Evolutionary conservation across 1,140 invertebrate species (phyloP).

Genomic region (Drosophila ambigua): DNA sequence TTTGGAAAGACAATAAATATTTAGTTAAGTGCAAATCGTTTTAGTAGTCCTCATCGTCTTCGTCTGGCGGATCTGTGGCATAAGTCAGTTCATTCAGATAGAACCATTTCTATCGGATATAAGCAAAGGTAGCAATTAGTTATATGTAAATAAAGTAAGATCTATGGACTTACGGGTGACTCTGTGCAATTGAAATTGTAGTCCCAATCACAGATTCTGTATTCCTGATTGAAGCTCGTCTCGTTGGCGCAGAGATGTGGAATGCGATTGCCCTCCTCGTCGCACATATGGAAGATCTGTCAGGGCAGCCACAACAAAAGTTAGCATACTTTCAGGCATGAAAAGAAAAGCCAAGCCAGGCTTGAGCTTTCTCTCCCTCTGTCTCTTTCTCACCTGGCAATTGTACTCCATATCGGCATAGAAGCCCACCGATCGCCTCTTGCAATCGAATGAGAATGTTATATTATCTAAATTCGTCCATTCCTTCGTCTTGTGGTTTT

Average conservation of each 20-base stretch:
- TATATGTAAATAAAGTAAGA: not conserved
- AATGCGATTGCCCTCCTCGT: constrained; percentile 86
- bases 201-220: constrained; percentile 87
- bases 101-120: constrained; percentile 84
- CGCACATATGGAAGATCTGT: constrained; percentile 87
- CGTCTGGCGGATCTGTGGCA: constrained; percentile 86
- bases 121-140: not conserved
- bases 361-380: not conserved
- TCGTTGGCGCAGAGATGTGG: constrained; percentile 87
- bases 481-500: constrained; percentile 85
- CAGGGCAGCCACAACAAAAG: not conserved
- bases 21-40: constrained; percentile 52
- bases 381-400: constrained; percentile 84
- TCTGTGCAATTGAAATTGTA: constrained; percentile 86
- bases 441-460: constrained; percentile 87
- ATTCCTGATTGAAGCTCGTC: constrained; percentile 87
- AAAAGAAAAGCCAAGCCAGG: constrained; percentile 2
- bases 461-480: constrained; percentile 87
- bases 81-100: constrained; percentile 87
- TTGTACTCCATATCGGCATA: constrained; percentile 87
- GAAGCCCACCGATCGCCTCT: constrained; percentile 86
- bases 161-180: constrained; percentile 75
- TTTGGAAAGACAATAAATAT: constrained; percentile 71
- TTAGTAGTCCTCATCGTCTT: constrained; percentile 83
- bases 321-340: constrained; percentile 58